phyloP scores from a whole-genome alignment of 2,888 invertebrate species.

The Ecliptopera silaceata region DNA sequence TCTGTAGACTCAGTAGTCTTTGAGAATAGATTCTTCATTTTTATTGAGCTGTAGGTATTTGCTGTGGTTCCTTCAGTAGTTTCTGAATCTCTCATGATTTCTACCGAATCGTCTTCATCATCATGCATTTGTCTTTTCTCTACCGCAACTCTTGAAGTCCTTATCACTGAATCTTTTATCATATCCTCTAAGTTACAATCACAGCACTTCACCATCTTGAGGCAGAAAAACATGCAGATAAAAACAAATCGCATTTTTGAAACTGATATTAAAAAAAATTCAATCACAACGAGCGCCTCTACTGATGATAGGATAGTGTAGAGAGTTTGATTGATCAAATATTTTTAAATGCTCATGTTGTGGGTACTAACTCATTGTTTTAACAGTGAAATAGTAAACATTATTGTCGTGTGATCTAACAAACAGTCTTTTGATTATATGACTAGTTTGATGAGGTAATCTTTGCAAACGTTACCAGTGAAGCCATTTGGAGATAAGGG shows the following conservation, averaged over 20 bases:
- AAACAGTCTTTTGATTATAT: constrained; percentile 3
- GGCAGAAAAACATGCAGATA: not conserved
- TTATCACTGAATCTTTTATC: not conserved
- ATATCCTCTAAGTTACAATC: constrained; percentile 9
- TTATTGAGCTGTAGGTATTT: not conserved
- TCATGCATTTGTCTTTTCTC: constrained; percentile 7
- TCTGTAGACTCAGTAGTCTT: not conserved
- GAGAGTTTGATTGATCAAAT: constrained; percentile 1
- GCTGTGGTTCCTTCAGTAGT: constrained; percentile 1
- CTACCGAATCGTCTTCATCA: not conserved
- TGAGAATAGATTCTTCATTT: not conserved
- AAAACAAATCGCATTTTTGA: too few species aligned
- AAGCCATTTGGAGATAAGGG: too few species aligned
- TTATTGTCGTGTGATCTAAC: constrained; percentile 15
- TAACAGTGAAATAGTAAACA: constrained; percentile 23
- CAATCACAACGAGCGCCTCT: not conserved
- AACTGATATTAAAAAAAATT: not conserved
- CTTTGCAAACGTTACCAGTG: not conserved
- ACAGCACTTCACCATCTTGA: constrained; percentile 9
- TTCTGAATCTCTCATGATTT: not conserved
- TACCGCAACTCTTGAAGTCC: not conserved
- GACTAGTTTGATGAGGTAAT: not conserved
- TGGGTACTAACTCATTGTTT: constrained; percentile 22
- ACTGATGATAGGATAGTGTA: constrained; percentile 6
- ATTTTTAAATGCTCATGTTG: constrained; percentile 18